These are phyloP conservation scores for Actenoides hombroni DNA, from an alignment of 2,113 vertebrate genomes.

Conservation along the genomic window DNA sequence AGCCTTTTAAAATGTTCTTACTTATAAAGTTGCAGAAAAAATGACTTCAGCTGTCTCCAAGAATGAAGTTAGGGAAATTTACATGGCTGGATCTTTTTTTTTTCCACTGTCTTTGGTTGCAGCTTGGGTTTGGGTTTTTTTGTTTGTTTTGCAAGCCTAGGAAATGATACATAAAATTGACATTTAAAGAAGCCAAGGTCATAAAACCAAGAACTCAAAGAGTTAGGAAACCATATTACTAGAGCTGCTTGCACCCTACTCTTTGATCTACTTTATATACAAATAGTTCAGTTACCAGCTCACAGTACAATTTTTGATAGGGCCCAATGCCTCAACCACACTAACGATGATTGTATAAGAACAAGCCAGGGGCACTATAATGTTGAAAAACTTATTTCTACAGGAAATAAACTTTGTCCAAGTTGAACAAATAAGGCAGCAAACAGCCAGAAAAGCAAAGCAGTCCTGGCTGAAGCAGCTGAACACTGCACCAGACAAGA, in stretches of 20 bases:
- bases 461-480: neutral
- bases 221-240: neutral
- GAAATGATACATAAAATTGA: neutral
- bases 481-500: neutral
- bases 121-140: neutral
- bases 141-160: neutral
- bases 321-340: neutral
- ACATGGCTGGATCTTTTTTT: neutral
- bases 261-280: neutral
- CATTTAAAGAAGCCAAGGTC: neutral
- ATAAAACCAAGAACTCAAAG: neutral
- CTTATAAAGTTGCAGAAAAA: neutral
- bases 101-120: neutral
- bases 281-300: neutral
- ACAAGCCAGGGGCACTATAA: neutral
- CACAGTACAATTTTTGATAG: neutral
- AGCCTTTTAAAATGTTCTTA: neutral
- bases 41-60: neutral
- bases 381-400: neutral
- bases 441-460: neutral
- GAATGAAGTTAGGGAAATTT: neutral
- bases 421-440: neutral
- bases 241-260: neutral
- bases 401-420: neutral
- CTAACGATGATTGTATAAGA: neutral